Conservation (phyloP, 1,140 invertebrate species). For the Linepithema humile region DNA sequence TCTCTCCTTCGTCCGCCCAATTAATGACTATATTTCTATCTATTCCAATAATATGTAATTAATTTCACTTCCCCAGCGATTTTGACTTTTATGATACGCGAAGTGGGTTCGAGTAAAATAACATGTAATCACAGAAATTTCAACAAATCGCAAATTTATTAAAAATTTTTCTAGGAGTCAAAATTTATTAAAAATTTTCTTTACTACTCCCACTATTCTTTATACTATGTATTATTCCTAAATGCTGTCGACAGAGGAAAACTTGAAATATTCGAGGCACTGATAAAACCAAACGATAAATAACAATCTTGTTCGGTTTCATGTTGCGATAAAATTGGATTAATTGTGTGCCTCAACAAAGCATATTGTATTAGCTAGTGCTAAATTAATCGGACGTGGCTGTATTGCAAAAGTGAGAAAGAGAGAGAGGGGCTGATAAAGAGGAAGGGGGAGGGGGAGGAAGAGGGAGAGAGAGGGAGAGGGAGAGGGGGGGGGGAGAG, state of each 20-base stretch:
- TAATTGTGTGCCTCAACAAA: not conserved
- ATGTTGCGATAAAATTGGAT: not conserved
- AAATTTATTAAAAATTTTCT: too few relatives aligned
- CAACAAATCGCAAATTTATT: too few relatives aligned
- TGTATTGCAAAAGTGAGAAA: not conserved
- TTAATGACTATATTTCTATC: slow-evolving; percentile 19
- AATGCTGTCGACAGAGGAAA: not conserved
- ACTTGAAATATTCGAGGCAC: not conserved
- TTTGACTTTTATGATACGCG: not conserved
- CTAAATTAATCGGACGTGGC: not conserved
- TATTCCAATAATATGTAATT: slow-evolving; percentile 7
- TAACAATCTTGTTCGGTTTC: not conserved
- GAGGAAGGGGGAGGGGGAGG: too few relatives aligned
- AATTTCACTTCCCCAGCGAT: not conserved
- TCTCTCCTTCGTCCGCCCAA: too few relatives aligned
- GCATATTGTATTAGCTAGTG: not conserved
- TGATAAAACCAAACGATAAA: not conserved
- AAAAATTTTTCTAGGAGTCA: too few relatives aligned
- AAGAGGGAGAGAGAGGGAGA: not conserved
- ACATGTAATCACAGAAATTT: slow-evolving; percentile 8
- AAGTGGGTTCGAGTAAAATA: not conserved
- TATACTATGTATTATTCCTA: too few relatives aligned
- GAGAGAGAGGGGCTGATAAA: not conserved
- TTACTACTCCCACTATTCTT: too few relatives aligned
- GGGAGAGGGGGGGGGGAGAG: too few relatives aligned